Conservation (phyloP, 2,113 vertebrate genomes). For the Tinamus guttatus region DNA sequence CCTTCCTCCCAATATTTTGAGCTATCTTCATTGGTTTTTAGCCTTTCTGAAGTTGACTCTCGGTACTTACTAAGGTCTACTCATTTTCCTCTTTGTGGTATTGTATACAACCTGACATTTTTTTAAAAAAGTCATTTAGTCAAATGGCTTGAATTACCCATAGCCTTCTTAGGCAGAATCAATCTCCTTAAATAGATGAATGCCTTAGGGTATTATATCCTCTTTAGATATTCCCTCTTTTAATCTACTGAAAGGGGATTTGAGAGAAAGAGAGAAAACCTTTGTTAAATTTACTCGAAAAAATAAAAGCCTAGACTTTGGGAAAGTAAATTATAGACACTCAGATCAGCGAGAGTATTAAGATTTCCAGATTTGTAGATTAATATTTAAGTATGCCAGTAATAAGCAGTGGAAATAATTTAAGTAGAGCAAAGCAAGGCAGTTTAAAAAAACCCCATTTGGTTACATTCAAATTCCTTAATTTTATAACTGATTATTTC, state of each 20-base stretch:
- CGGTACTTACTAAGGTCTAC: background rate
- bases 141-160: background rate
- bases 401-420: background rate
- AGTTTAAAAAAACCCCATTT: slow-evolving; percentile 7
- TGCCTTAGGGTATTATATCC: background rate
- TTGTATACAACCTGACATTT: background rate
- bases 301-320: background rate
- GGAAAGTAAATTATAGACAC: background rate
- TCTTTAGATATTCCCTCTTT: slow-evolving; percentile 12
- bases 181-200: slow-evolving; percentile 5
- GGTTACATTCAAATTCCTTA: background rate
- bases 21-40: background rate
- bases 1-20: background rate
- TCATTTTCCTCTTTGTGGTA: background rate
- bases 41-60: background rate
- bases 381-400: slow-evolving; percentile 20
- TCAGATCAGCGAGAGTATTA: background rate
- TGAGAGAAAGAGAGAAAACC: slow-evolving; percentile 3
- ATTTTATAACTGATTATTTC: slow-evolving; percentile 38
- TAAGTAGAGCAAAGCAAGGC: background rate
- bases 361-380: slow-evolving; percentile 38
- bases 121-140: slow-evolving; percentile 32
- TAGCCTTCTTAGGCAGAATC: background rate
- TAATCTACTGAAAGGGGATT: slow-evolving; percentile 40
- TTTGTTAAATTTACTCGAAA: slow-evolving; percentile 5